Evolutionary conservation across 1,140 invertebrate genomes (phyloP).

Genomic region (Anadara kagoshimensis): DNA sequence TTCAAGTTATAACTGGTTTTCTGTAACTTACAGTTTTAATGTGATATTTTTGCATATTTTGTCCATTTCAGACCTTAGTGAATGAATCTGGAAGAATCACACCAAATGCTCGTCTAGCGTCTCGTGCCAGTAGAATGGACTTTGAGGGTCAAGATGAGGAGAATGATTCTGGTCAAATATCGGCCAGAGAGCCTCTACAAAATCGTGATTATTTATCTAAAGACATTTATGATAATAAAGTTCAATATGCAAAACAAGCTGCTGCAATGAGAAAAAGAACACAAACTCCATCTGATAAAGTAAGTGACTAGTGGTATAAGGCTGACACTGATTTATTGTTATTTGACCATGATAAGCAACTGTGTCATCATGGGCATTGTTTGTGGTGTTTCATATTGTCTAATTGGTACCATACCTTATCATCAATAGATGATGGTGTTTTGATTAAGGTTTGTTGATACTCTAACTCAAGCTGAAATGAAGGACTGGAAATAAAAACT

Average conservation of each 20-base stretch:
- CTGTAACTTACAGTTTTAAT: no score
- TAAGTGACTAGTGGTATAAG: slow-evolving; percentile 4
- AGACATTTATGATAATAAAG: slow-evolving; percentile 44
- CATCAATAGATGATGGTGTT: no score
- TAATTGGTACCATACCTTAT: no score
- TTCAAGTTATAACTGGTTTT: no score
- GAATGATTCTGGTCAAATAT: slow-evolving; percentile 45
- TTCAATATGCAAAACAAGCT: slow-evolving; percentile 47
- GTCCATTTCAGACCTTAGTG: slow-evolving; percentile 41
- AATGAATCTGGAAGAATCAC: slow-evolving; percentile 55
- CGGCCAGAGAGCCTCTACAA: slow-evolving; percentile 48
- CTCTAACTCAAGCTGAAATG: no score
- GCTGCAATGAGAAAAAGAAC: slow-evolving; percentile 50
- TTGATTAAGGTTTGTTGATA: no score
- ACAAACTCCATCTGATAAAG: slow-evolving; percentile 62
- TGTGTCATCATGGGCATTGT: no score
- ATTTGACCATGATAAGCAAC: no score
- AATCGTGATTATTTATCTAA: slow-evolving; percentile 46
- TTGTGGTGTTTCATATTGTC: no score
- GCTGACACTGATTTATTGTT: not conserved
- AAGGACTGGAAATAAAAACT: no score
- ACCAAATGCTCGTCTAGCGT: slow-evolving; percentile 45
- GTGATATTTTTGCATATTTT: no score
- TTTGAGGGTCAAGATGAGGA: slow-evolving; percentile 43
- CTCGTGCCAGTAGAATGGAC: slow-evolving; percentile 50